Evolutionary conservation across 1,140 invertebrate species (phyloP).

Genomic region (Thaumetopoea pityocampa): DNA sequence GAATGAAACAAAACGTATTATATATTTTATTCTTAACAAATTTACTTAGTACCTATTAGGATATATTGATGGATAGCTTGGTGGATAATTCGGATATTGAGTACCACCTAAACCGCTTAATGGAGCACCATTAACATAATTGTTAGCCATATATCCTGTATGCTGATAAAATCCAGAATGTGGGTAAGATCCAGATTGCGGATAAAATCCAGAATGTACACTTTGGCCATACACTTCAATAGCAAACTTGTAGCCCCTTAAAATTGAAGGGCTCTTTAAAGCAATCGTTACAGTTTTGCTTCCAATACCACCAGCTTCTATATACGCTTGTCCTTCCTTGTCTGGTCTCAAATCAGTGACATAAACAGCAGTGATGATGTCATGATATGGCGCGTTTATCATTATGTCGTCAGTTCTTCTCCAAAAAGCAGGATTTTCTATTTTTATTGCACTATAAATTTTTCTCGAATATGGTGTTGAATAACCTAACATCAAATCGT

Average conservation of each 20-base stretch:
- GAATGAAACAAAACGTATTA: too few species aligned
- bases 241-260: conserved; percentile 15
- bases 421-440: conserved; percentile 12
- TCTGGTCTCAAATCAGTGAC: conserved; percentile 14
- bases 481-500: conserved; percentile 6
- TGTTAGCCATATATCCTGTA: neutral
- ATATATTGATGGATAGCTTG: too few species aligned
- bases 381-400: conserved; percentile 4
- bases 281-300: conserved; percentile 8
- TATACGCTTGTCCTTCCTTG: conserved; percentile 16
- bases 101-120: too few species aligned
- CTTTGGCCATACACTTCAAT: conserved; percentile 8
- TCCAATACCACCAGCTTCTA: conserved; percentile 17
- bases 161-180: conserved; percentile 1
- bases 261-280: conserved; percentile 13
- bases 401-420: conserved; percentile 5
- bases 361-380: conserved; percentile 10
- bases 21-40: too few species aligned
- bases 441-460: conserved; percentile 11
- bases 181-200: neutral
- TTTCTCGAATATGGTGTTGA: conserved; percentile 9
- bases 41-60: too few species aligned
- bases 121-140: neutral
- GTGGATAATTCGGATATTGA: too few species aligned
- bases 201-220: neutral